Evolutionary conservation across 2,797 vertebrate species (phyloP), one percentile per base, ranked within the genome.

Genomic region (Chaenodraco wilsoni): DNA sequence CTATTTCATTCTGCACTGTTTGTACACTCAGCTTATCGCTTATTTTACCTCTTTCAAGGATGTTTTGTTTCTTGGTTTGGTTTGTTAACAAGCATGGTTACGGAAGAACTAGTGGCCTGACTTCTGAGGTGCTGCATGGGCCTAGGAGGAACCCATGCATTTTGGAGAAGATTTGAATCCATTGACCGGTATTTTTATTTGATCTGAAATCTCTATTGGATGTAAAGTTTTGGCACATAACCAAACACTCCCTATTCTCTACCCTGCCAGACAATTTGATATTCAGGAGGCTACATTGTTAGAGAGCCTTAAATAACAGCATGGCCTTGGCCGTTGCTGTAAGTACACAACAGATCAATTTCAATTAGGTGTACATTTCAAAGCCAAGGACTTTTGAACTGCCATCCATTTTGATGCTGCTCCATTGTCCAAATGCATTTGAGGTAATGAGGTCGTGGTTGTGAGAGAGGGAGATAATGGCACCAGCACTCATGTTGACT

Each of bases 281-380:
- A 62, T 21, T 52, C 21, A 31, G 46, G 13, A 40, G 19, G 62
- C 58, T 79, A 64, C 87, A 75, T 89, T 69, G 43, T 72, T 27
- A 10, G 40, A 11, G 56, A 50, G 65, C 72, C 56, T 72, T 33
- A 84, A 79, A 85, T 75, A 88, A 78, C 73, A 76, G 61, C 23
- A 66, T 72, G 51, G 58, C 81, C 65, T 78, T 55, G 60, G 69
- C 55, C 69, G 61, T 9, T 46, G 66, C 59, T 87, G 54, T 60
- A 70, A 78, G 77, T 84, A 74, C 21, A 52, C 16, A 76, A 71
- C 67, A 60, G 83, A 87, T 93, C 84, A 65, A 88, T 91, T 82
- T 77, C 59, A 81, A 78, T 89, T 82, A 74, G 76, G 76, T 85
- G 71, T 77, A 10, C 21, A 49, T 87, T 91, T 86, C 72, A 54